phyloP scores from a whole-genome alignment of 2,113 vertebrate species.

The Scartelaos histophorus region DNA sequence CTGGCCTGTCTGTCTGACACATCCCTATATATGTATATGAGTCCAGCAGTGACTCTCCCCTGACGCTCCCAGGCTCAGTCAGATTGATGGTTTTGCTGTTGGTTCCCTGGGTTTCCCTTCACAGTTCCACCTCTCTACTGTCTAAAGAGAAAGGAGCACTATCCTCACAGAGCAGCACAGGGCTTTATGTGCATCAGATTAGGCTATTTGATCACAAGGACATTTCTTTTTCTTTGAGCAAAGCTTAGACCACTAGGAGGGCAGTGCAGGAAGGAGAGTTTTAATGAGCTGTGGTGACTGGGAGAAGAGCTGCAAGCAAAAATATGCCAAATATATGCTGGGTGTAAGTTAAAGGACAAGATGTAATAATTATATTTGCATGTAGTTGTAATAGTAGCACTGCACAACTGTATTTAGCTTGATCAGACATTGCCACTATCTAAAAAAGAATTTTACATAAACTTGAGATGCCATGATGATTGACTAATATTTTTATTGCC shows the following conservation, averaged over 20 bases:
- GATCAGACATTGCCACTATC: too few species aligned
- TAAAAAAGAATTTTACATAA: not conserved
- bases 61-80: conserved; percentile 20
- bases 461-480: not conserved
- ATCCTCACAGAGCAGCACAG: conserved; percentile 13
- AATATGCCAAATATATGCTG: not conserved
- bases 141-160: conserved; percentile 27
- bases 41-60: conserved; percentile 11
- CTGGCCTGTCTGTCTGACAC: conserved; percentile 26
- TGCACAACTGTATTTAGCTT: too few species aligned
- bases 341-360: not conserved
- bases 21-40: conserved; percentile 7
- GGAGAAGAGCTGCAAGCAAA: not conserved
- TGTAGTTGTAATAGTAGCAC: not conserved
- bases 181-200: conserved; percentile 34
- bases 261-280: conserved; percentile 21
- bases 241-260: conserved; percentile 33
- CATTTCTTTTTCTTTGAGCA: conserved; percentile 31
- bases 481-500: not conserved
- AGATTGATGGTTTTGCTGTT: conserved; percentile 44
- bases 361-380: not conserved
- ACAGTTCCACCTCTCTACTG: not conserved
- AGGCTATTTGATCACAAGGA: conserved; percentile 32
- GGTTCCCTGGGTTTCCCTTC: not conserved
- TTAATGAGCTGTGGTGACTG: conserved; percentile 16